Evolutionary conservation across 1,140 invertebrate genomes (phyloP), one percentile per base, ranked within the genome.

Genomic region (Caerostris extrusa): DNA sequence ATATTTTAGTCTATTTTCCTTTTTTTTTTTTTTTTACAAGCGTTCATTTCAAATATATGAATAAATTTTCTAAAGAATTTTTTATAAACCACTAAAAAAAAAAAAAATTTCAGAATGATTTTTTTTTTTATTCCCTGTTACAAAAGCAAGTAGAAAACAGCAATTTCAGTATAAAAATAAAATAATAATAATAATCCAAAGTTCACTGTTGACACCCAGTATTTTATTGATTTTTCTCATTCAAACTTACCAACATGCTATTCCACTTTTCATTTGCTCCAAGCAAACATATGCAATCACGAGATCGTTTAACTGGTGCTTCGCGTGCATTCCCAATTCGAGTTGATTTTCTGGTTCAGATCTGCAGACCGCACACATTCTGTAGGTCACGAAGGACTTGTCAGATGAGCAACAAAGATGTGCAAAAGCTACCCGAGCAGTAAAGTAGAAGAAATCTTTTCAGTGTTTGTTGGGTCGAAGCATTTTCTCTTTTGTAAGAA

Each of bases 341-440:
- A 53, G 10, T 50, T 14, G 34, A 7, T 53, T 77, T 77, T 77
- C 50, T 34, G 53, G 71, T 77, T 77, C 71, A 14, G 34, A 12
- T 53, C 34, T 53, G 34, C 12, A 14, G 71, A 77, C 71, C 5
- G 71, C 34, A 50, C 7, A 7, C 50, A 50, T 5, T 34, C 50
- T 77, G 3, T 77, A 53, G 71, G 71, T 77, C 71, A 67, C 17
- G 53, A 77, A 77, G 71, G 34, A 53, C 53, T 77, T 77, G 71
- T 53, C 12, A 53, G 71, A 77, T 5, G 53, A 77, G 71, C 50
- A 71, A 50, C 69, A 4, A 34, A 34, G 34, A 71, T 5, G 34
- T 12, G 34, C 7, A 10, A 7, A 50, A 8, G 71, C 8, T 12
- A 53, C 71, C 50, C 71, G 3, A 77, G 19, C 34, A 50, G 71